A percentile compares a stretch with the other conserved stretches of the same genome.
Evolutionary conservation across 2,888 invertebrate species (phyloP).

Genomic region (Sinopyrophorus schimmeli): DNA sequence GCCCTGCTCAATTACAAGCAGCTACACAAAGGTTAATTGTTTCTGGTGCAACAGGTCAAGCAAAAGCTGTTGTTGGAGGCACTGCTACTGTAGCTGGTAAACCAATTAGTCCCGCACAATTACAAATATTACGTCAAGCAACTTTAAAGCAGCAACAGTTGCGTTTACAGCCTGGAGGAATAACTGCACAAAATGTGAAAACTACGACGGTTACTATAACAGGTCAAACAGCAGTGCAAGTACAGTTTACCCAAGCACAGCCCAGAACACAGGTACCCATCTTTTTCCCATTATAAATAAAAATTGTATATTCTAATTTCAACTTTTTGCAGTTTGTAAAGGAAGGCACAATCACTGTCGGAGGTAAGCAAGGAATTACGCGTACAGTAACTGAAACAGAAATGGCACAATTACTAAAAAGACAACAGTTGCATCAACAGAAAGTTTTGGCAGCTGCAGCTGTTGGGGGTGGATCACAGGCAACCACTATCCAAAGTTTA

Average conservation of each 20-base stretch:
- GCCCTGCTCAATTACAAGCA: conserved; percentile 51
- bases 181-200: conserved; percentile 45
- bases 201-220: conserved; percentile 50
- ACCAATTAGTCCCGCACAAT: conserved; percentile 59
- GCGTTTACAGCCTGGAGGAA: conserved; percentile 46
- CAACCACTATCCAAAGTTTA: conserved; percentile 49
- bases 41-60: conserved; percentile 46
- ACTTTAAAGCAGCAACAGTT: conserved; percentile 50
- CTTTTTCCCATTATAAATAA: neutral
- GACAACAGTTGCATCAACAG: conserved; percentile 49
- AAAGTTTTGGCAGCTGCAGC: conserved; percentile 44
- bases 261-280: conserved; percentile 35
- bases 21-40: conserved; percentile 58
- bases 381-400: conserved; percentile 59
- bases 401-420: conserved; percentile 59
- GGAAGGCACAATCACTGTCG: conserved; percentile 52
- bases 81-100: conserved; percentile 55
- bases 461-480: conserved; percentile 43
- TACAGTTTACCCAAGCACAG: conserved; percentile 54
- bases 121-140: conserved; percentile 66
- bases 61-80: conserved; percentile 46
- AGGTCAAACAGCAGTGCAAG: conserved; percentile 44
- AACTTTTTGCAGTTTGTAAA: conserved; percentile 46
- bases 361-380: conserved; percentile 49
- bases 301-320: neutral